A percentile compares a stretch with the other conserved stretches of the same genome.
These are phyloP conservation scores for Cephus pygmeus DNA, from an alignment of 2,888 invertebrate genomes.

Conservation along the genomic window DNA sequence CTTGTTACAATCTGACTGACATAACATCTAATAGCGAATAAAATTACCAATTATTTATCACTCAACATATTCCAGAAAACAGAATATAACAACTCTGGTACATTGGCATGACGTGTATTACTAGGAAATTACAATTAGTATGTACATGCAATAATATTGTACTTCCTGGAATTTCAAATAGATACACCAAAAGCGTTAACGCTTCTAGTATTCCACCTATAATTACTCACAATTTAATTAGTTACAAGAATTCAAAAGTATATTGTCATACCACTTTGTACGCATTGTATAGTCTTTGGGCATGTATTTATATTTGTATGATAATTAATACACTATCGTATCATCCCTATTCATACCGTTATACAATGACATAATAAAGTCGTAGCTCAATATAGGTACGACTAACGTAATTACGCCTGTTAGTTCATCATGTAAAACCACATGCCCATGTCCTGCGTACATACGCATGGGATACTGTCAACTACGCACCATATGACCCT, in stretches of 20 bases:
- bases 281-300: neutral
- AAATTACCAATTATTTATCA: no score
- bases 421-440: neutral
- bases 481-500: neutral
- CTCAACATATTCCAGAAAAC: no score
- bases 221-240: no score
- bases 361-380: neutral
- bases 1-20: no score
- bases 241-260: neutral
- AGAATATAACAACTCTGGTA: no score
- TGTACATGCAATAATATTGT: no score
- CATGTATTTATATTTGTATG: neutral
- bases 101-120: no score
- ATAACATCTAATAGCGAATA: no score
- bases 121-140: no score
- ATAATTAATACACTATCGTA: neutral
- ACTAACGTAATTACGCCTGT: neutral
- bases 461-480: neutral
- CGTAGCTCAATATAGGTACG: neutral
- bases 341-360: neutral
- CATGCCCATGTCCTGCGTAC: neutral
- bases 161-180: no score
- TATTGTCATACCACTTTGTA: neutral
- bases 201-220: no score
- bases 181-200: no score